Conservation (phyloP, 2,113 vertebrate genomes). For the Rhinopomastus cyanomelas region DNA sequence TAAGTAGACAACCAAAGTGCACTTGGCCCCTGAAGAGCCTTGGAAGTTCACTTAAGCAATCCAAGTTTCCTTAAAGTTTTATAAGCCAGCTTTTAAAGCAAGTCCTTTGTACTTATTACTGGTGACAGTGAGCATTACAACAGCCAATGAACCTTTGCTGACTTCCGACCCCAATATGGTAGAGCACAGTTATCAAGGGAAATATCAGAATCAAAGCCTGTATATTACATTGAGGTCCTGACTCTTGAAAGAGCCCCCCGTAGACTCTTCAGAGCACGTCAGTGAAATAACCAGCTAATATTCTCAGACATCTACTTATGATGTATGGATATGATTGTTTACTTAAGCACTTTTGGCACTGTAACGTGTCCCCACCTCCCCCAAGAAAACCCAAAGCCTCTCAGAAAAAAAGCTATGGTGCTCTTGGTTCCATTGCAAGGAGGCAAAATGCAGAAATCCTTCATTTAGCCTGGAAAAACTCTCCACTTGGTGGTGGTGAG, state of each 20-base stretch:
- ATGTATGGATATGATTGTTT: conserved; percentile 14
- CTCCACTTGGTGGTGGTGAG: neutral
- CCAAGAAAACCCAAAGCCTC: neutral
- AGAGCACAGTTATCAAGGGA: conserved; percentile 77
- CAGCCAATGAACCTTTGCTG: conserved; percentile 84
- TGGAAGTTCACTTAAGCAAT: conserved; percentile 90
- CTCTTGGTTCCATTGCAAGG: neutral
- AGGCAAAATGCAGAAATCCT: neutral
- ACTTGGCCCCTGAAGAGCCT: conserved; percentile 79
- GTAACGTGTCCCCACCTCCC: neutral
- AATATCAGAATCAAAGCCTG: conserved; percentile 81
- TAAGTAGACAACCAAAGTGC: conserved; percentile 90
- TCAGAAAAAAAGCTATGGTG: neutral
- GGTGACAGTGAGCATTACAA: conserved; percentile 81
- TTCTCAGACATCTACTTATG: conserved; percentile 58
- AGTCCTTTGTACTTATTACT: conserved; percentile 85
- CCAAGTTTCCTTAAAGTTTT: conserved; percentile 92
- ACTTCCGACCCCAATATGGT: conserved; percentile 81
- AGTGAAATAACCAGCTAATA: conserved; percentile 75
- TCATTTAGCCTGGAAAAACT: neutral
- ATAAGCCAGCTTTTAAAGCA: conserved; percentile 90
- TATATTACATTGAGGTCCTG: conserved; percentile 80
- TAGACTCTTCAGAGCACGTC: conserved; percentile 72
- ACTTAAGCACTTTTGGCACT: conserved; percentile 34
- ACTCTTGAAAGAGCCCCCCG: conserved; percentile 77